Evolutionary conservation across 2,113 vertebrate species (phyloP).

Genomic region (Leptodactylus fuscus): DNA sequence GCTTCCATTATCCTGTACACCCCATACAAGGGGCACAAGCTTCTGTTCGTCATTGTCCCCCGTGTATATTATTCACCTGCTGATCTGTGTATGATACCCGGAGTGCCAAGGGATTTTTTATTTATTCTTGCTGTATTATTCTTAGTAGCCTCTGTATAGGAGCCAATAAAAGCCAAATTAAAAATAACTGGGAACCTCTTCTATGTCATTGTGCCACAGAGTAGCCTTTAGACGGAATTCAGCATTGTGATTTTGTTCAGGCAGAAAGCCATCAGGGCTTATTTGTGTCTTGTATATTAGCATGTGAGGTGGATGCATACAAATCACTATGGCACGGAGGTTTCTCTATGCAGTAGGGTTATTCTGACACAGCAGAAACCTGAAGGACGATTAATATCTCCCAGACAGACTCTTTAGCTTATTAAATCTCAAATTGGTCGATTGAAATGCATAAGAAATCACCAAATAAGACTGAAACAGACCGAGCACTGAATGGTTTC

Average conservation of each 20-base stretch:
- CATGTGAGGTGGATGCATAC: neutral
- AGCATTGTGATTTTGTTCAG: neutral
- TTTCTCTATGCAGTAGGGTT: neutral
- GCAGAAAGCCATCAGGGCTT: neutral
- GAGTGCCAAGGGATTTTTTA: too few species aligned
- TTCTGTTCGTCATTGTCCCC: too few species aligned
- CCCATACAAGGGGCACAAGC: too few species aligned
- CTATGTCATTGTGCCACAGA: neutral
- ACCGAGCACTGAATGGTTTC: neutral
- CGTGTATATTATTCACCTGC: too few species aligned
- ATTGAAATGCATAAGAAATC: slow-evolving; percentile 5
- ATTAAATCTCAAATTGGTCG: slow-evolving; percentile 27
- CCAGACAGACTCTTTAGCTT: slow-evolving; percentile 8
- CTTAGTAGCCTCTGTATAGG: too few species aligned
- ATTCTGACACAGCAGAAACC: slow-evolving; percentile 28
- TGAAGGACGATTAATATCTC: slow-evolving; percentile 33
- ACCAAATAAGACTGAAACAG: neutral
- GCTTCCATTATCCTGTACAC: too few species aligned
- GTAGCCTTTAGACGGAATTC: neutral
- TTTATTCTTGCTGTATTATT: too few species aligned
- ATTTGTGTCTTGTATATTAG: neutral
- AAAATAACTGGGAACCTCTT: too few species aligned
- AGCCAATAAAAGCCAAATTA: neutral
- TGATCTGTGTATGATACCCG: too few species aligned
- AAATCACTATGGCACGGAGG: slow-evolving; percentile 14